phyloP scores from a whole-genome alignment of 2,797 vertebrate genomes.

The Cyclopterus lumpus region DNA sequence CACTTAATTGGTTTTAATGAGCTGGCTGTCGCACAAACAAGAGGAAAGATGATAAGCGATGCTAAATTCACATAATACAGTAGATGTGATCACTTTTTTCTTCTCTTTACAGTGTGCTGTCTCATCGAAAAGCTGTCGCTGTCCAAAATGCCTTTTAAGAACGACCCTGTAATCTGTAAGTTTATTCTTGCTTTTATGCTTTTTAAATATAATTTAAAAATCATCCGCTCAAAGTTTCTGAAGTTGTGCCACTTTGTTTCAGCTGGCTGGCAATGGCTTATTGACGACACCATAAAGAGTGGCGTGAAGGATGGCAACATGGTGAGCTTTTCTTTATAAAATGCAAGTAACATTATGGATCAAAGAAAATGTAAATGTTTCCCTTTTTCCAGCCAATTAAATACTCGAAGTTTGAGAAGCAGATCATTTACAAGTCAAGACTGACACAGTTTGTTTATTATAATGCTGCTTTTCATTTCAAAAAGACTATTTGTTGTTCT shows the following conservation, averaged over 20 bases:
- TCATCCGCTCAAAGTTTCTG: slow-evolving; percentile 8
- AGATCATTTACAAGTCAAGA: not conserved
- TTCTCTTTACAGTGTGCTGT: slow-evolving; percentile 85
- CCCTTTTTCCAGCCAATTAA: not conserved
- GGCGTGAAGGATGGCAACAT: slow-evolving; percentile 82
- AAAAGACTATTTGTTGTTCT: not conserved
- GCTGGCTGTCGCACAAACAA: not conserved
- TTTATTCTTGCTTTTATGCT: slow-evolving; percentile 10
- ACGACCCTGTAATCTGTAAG: slow-evolving; percentile 88
- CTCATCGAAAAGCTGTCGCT: slow-evolving; percentile 93
- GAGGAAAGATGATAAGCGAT: not conserved
- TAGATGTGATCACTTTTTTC: not conserved
- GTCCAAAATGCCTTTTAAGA: slow-evolving; percentile 91
- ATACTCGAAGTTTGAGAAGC: not conserved
- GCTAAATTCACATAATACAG: not conserved
- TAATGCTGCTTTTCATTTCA: not conserved
- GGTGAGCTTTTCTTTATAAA: slow-evolving; percentile 72
- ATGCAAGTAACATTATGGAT: not conserved
- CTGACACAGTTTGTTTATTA: not conserved
- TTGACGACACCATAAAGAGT: slow-evolving; percentile 90
- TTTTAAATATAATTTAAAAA: no score
- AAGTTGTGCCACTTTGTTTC: slow-evolving; percentile 45
- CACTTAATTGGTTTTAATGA: not conserved
- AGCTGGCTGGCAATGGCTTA: slow-evolving; percentile 93
- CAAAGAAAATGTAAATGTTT: not conserved